A percentile compares a stretch with the other conserved stretches of the same genome.
Conservation (phyloP, 2,113 vertebrate species). For the Melanerpes aurifrons region DNA sequence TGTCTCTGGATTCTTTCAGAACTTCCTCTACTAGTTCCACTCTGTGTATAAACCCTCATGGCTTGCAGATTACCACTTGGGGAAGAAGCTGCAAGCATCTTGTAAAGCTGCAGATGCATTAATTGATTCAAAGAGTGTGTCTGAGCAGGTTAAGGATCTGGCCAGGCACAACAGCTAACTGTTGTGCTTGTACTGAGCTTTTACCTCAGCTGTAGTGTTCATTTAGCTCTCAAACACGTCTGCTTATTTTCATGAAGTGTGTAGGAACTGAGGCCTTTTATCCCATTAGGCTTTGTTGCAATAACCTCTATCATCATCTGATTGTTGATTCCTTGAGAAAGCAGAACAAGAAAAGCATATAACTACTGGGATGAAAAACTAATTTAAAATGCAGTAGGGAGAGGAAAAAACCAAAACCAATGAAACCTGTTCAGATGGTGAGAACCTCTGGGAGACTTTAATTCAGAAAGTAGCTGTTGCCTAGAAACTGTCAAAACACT, state of each 20-base stretch:
- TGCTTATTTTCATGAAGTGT: background rate
- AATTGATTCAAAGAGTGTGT: background rate
- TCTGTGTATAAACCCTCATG: background rate
- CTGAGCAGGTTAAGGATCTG: background rate
- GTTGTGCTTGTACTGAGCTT: background rate
- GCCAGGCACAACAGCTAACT: background rate
- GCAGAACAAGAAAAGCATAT: background rate
- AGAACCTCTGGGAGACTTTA: background rate
- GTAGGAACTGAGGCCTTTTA: background rate
- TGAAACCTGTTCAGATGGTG: background rate
- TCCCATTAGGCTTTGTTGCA: background rate
- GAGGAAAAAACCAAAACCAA: background rate
- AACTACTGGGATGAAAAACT: background rate
- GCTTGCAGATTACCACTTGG: background rate
- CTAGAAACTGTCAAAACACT: background rate
- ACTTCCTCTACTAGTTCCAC: background rate
- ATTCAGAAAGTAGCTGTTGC: background rate
- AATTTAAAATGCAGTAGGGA: background rate
- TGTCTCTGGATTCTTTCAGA: background rate
- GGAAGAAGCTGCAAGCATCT: fast-evolving
- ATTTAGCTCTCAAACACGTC: background rate
- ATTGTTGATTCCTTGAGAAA: background rate
- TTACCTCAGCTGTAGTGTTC: background rate
- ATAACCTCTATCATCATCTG: background rate
- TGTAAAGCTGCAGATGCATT: background rate